phyloP scores from a whole-genome alignment of 1,140 invertebrate species.

The Trypoxylus dichotomus region DNA sequence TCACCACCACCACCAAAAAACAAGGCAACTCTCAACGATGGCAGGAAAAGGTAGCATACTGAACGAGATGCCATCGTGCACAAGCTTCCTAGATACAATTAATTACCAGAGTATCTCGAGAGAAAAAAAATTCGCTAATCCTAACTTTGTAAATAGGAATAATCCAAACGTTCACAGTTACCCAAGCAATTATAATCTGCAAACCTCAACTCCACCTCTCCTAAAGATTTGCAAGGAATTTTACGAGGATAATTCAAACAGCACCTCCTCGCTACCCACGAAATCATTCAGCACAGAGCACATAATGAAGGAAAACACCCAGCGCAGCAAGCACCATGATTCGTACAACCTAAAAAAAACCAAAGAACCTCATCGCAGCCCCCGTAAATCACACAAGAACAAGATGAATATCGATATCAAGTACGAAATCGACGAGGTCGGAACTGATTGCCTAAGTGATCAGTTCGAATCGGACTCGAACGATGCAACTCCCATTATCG shows the following conservation, averaged over 20 bases:
- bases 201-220: neutral
- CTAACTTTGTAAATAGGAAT: neutral
- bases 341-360: neutral
- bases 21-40: neutral
- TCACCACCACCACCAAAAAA: neutral
- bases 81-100: neutral
- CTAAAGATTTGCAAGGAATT: neutral
- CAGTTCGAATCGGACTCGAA: neutral
- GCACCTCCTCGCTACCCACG: neutral
- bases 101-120: neutral
- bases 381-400: neutral
- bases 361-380: neutral
- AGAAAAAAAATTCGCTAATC: neutral
- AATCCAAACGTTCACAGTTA: neutral
- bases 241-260: neutral
- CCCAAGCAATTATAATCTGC: neutral
- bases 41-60: neutral
- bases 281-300: neutral
- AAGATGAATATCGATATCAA: conserved; percentile 7
- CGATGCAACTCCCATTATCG: neutral
- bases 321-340: neutral
- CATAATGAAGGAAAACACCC: neutral
- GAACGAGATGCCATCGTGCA: neutral
- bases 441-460: neutral
- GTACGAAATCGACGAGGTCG: neutral